Percentiles rank a stretch among this genome's conserved stretches.
Evolutionary conservation across 2,888 invertebrate genomes (phyloP).

Genomic region (Troides oblongomaculatus): DNA sequence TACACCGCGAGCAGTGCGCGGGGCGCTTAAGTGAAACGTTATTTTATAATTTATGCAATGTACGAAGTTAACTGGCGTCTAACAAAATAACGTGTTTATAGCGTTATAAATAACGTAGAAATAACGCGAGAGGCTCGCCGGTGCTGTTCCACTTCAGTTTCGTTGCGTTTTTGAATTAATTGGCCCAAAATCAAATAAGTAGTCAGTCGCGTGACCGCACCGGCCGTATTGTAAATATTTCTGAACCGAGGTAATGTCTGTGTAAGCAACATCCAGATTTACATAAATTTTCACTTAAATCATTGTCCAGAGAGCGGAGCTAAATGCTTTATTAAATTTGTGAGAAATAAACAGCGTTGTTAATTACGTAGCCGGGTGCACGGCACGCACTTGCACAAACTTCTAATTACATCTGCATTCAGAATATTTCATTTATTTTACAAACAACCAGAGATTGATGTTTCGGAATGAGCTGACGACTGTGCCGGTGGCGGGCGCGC

Average conservation of each 20-base stretch:
- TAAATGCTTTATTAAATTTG: conserved; percentile 25
- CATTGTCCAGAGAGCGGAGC: conserved; percentile 27
- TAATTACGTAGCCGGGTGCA: background rate
- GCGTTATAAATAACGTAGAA: background rate
- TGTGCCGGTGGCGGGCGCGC: too few relatives aligned
- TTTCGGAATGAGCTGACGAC: too few relatives aligned
- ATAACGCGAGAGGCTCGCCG: background rate
- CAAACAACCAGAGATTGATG: too few relatives aligned
- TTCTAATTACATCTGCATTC: too few relatives aligned
- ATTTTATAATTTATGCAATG: background rate
- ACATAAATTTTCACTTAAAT: conserved; percentile 37
- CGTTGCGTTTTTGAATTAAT: background rate
- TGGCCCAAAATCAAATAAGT: conserved; percentile 1
- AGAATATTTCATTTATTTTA: too few relatives aligned
- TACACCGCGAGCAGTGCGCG: too few relatives aligned
- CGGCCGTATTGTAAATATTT: conserved; percentile 20
- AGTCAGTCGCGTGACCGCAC: background rate
- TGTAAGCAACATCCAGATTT: conserved; percentile 30
- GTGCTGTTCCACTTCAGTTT: background rate
- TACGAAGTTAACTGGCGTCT: background rate
- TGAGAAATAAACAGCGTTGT: conserved; percentile 23
- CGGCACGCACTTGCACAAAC: too few relatives aligned
- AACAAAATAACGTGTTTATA: background rate
- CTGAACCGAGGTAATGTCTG: conserved; percentile 16
- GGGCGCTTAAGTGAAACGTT: too few relatives aligned